Conservation (phyloP, 2,797 vertebrate species). For the Danio kyathit region DNA sequence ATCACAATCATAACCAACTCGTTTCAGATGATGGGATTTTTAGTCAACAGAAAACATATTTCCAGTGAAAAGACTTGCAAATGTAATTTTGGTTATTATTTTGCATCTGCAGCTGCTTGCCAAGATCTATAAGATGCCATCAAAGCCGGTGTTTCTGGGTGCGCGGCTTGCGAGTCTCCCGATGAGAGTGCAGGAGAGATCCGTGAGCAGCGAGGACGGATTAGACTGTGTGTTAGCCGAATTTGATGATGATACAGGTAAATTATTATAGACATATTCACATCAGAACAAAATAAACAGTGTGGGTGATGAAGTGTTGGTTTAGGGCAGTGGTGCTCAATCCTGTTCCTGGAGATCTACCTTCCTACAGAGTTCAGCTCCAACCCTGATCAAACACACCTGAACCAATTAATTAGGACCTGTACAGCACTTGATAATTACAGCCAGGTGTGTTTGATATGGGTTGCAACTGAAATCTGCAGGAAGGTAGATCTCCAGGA, state of each 20-base stretch:
- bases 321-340: too few relatives aligned
- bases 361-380: too few relatives aligned
- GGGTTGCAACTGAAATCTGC: too few relatives aligned
- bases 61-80: neutral
- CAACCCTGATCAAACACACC: too few relatives aligned
- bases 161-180: conserved; percentile 89
- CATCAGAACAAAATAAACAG: neutral
- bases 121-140: conserved; percentile 97
- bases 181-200: conserved; percentile 84
- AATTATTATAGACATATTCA: conserved; percentile 33
- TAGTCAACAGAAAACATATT: neutral
- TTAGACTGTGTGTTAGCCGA: conserved; percentile 92
- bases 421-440: too few relatives aligned
- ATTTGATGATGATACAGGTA: conserved; percentile 95
- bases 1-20: too few relatives aligned
- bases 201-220: conserved; percentile 90
- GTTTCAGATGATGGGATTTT: neutral
- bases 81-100: neutral
- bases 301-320: neutral
- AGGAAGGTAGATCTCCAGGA: too few relatives aligned
- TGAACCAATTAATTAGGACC: too few relatives aligned
- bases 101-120: conserved; percentile 85
- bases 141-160: conserved; percentile 92
- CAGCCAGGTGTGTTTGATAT: too few relatives aligned
- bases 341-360: too few relatives aligned